These are phyloP conservation scores for Kryptolebias marmoratus DNA, from an alignment of 2,113 vertebrate species.

Conservation along the genomic window DNA sequence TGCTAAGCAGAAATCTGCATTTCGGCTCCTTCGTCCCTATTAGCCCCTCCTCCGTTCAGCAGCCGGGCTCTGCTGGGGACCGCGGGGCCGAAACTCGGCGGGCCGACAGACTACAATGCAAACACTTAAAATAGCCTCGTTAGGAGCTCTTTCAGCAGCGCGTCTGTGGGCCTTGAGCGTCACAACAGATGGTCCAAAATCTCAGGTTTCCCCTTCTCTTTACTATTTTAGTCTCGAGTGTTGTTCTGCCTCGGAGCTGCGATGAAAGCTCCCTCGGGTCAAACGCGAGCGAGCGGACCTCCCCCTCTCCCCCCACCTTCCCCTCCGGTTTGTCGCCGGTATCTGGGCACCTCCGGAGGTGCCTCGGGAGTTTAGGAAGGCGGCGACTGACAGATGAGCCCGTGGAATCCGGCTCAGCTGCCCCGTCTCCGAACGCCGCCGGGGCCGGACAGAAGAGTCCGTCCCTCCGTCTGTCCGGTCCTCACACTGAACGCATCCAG, in stretches of 20 bases:
- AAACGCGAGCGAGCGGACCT: slow-evolving; percentile 49
- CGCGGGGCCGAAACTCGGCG: not conserved
- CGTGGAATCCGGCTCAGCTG: slow-evolving; percentile 45
- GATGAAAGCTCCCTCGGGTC: slow-evolving; percentile 57
- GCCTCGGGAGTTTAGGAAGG: slow-evolving; percentile 55
- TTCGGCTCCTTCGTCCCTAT: slow-evolving; percentile 1
- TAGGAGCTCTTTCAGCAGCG: slow-evolving; percentile 60
- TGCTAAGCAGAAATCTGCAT: not conserved
- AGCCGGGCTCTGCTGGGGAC: not conserved
- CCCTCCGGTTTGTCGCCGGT: slow-evolving; percentile 41
- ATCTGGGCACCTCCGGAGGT: slow-evolving; percentile 64
- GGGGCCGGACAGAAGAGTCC: slow-evolving; percentile 53
- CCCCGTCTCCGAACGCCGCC: slow-evolving; percentile 44
- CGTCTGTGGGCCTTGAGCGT: slow-evolving; percentile 43
- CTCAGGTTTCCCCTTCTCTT: slow-evolving; percentile 53
- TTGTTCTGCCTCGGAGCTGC: slow-evolving; percentile 57
- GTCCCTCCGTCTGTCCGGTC: slow-evolving; percentile 30
- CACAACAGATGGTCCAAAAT: slow-evolving; percentile 68
- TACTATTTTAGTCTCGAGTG: slow-evolving; percentile 70
- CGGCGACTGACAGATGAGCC: slow-evolving; percentile 72
- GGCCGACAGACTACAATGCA: slow-evolving; percentile 24
- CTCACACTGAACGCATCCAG: slow-evolving; percentile 37
- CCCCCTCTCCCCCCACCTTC: slow-evolving; percentile 27
- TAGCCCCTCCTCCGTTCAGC: not conserved
- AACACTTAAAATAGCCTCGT: slow-evolving; percentile 62